Evolutionary conservation across 2,797 vertebrate genomes (phyloP).

Genomic region (Microcaecilia unicolor): DNA sequence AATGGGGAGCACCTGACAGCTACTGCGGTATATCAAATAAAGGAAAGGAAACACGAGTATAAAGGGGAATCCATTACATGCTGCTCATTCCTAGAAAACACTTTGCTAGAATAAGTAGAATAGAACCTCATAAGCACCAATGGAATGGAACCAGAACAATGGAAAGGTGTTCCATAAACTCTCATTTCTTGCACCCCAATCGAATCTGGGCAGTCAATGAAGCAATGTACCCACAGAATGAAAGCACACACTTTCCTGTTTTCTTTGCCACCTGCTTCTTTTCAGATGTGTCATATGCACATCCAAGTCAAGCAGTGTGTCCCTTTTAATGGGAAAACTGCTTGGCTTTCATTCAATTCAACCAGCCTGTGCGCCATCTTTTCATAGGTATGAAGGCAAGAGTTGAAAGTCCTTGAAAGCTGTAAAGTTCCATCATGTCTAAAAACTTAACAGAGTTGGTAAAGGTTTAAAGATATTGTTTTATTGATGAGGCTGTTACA

Average conservation of each 20-base stretch:
- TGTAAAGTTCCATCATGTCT: slow-evolving; percentile 14
- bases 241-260: slow-evolving; percentile 25
- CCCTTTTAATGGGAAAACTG: slow-evolving; percentile 28
- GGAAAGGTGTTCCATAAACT: too few relatives aligned
- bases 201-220: slow-evolving; percentile 33
- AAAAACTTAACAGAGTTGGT: slow-evolving; percentile 14
- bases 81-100: too few relatives aligned
- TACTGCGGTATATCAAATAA: too few relatives aligned
- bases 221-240: slow-evolving; percentile 25
- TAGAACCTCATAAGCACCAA: too few relatives aligned
- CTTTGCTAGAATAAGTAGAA: too few relatives aligned
- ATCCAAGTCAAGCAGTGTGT: slow-evolving; percentile 9
- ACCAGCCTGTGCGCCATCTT: slow-evolving; percentile 32
- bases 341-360: slow-evolving; percentile 34
- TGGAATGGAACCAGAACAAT: too few relatives aligned
- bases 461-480: slow-evolving; percentile 14
- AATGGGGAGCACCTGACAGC: too few relatives aligned
- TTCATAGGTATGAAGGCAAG: slow-evolving; percentile 23
- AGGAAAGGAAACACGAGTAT: too few relatives aligned
- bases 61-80: too few relatives aligned
- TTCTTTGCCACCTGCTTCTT: slow-evolving; percentile 33
- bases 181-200: too few relatives aligned
- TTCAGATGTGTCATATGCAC: slow-evolving; percentile 22
- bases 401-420: slow-evolving; percentile 28
- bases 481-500: slow-evolving; percentile 9